Evolutionary conservation across 1,140 invertebrate genomes (phyloP).

Genomic region (Drosophila kikkawai): DNA sequence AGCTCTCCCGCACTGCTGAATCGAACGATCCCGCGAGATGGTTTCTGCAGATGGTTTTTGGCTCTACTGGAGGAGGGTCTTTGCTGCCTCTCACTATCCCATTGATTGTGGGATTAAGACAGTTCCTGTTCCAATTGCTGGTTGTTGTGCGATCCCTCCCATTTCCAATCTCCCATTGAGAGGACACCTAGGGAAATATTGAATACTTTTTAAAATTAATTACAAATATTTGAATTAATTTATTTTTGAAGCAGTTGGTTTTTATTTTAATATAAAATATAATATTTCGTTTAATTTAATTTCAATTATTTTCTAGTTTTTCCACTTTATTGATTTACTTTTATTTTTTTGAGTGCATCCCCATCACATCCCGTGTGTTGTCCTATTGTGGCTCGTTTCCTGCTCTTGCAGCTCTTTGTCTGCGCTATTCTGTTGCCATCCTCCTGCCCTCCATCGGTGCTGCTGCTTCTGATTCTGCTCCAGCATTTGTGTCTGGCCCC

Average conservation of each 20-base stretch:
- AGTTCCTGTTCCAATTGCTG: slow-evolving; percentile 46
- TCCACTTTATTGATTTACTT: neutral
- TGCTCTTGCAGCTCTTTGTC: slow-evolving; percentile 58
- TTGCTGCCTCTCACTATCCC: slow-evolving; percentile 49
- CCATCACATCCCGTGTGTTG: slow-evolving; percentile 58
- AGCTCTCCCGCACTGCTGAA: slow-evolving; percentile 34
- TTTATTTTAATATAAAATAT: too few relatives aligned
- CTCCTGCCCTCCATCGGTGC: slow-evolving; percentile 42
- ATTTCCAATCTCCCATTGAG: slow-evolving; percentile 25
- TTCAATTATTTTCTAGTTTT: too few relatives aligned
- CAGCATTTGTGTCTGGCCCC: slow-evolving; percentile 57
- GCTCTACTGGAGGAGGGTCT: slow-evolving; percentile 44
- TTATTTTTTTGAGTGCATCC: slow-evolving; percentile 19
- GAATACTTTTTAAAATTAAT: too few relatives aligned
- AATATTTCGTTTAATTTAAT: too few relatives aligned
- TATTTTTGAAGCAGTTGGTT: too few relatives aligned
- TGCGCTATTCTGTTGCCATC: slow-evolving; percentile 19
- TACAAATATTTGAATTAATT: too few relatives aligned
- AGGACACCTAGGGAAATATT: neutral
- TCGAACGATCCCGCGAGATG: slow-evolving; percentile 51
- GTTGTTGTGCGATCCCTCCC: slow-evolving; percentile 19
- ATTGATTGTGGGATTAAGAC: slow-evolving; percentile 76
- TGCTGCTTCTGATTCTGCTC: slow-evolving; percentile 35
- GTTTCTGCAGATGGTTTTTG: slow-evolving; percentile 55
- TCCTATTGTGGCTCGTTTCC: slow-evolving; percentile 79